Percentiles rank a stretch among this genome's conserved stretches.
Evolutionary conservation across 37 sponge, comb jelly and placozoan species (phyloP).

Genomic region (Bolinopsis microptera): DNA sequence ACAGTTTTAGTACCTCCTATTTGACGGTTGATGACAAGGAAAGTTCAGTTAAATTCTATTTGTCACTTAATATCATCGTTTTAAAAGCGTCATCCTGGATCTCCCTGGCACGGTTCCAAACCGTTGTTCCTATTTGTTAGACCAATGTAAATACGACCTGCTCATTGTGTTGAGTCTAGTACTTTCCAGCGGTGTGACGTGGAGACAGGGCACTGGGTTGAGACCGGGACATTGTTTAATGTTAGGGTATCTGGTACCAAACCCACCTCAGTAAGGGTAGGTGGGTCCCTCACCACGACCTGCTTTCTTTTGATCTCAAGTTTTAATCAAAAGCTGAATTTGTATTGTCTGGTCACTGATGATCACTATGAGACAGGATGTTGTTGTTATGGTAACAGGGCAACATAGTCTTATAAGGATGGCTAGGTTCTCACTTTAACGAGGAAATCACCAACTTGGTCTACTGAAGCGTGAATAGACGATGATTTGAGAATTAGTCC

Average conservation of each 20-base stretch:
- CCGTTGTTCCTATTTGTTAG: neutral
- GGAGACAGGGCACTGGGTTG: neutral
- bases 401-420: too few species aligned
- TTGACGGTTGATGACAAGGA: too few species aligned
- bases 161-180: neutral
- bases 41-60: too few species aligned
- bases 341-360: neutral
- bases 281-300: neutral
- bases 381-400: neutral
- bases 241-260: neutral
- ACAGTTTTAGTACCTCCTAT: too few species aligned
- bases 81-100: neutral
- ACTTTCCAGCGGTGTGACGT: neutral
- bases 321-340: neutral
- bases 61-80: too few species aligned
- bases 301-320: neutral
- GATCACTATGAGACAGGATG: neutral
- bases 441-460: too few species aligned
- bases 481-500: too few species aligned
- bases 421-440: too few species aligned
- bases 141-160: neutral
- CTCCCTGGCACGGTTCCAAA: neutral
- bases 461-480: too few species aligned
- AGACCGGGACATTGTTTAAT: neutral
- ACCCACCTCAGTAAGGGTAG: too few species aligned